These are phyloP conservation scores for Xanthostigma xanthostigma DNA, from an alignment of 2,888 invertebrate genomes.

Conservation along the genomic window DNA sequence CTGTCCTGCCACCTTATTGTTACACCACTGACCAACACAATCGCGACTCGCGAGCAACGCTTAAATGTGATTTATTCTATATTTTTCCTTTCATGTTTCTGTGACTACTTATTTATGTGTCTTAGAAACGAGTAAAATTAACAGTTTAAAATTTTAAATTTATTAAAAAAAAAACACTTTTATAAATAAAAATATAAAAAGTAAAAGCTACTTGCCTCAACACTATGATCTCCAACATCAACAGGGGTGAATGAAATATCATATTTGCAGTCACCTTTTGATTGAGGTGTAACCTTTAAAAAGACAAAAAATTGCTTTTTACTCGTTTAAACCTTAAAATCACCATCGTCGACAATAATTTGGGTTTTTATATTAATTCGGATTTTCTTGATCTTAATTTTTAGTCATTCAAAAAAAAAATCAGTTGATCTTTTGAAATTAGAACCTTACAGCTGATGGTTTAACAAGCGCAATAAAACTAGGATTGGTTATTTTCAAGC, in stretches of 20 bases:
- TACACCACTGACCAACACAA: too few relatives aligned
- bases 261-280: constrained; percentile 30
- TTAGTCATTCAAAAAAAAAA: too few relatives aligned
- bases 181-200: background rate
- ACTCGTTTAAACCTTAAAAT: background rate
- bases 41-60: too few relatives aligned
- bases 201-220: constrained; percentile 45
- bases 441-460: too few relatives aligned
- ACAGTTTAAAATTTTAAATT: background rate
- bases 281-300: constrained; percentile 26
- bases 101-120: too few relatives aligned
- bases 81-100: too few relatives aligned
- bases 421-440: too few relatives aligned
- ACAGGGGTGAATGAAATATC: constrained; percentile 56
- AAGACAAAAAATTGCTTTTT: constrained; percentile 6
- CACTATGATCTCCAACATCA: constrained; percentile 87
- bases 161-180: background rate
- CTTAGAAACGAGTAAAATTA: background rate
- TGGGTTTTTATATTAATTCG: background rate
- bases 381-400: background rate
- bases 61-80: too few relatives aligned
- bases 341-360: background rate
- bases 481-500: too few relatives aligned
- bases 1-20: too few relatives aligned
- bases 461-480: too few relatives aligned